Percentiles rank a stretch among this genome's conserved stretches.
Conservation (phyloP, 2,797 vertebrate species). For the Pogonophryne albipinna region DNA sequence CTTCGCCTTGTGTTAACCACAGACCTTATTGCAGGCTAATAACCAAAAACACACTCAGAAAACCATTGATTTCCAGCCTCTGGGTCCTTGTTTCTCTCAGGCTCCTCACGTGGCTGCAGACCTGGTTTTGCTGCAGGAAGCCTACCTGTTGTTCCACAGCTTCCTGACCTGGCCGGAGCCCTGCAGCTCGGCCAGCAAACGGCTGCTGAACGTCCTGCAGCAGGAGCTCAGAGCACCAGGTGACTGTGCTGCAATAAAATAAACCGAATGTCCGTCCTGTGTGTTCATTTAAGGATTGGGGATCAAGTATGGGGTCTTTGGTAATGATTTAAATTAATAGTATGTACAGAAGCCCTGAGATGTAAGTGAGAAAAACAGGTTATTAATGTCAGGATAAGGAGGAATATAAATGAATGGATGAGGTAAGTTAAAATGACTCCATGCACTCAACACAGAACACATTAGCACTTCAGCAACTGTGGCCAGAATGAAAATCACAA, state of each 20-base stretch:
- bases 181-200: constrained; percentile 86
- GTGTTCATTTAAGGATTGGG: neutral
- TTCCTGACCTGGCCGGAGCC: constrained; percentile 93
- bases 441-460: too few species aligned
- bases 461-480: too few species aligned
- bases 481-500: too few species aligned
- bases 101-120: constrained; percentile 85
- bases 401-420: too few species aligned
- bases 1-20: too few species aligned
- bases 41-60: too few species aligned
- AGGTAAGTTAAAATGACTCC: too few species aligned
- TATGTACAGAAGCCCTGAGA: too few species aligned
- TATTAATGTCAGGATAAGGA: too few species aligned
- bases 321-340: neutral
- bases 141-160: constrained; percentile 83
- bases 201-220: constrained; percentile 87
- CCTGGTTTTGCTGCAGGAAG: constrained; percentile 85
- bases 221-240: constrained; percentile 91
- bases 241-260: constrained; percentile 40
- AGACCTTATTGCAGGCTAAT: too few species aligned
- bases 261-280: neutral
- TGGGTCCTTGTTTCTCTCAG: constrained; percentile 63
- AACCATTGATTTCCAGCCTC: too few species aligned
- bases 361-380: too few species aligned
- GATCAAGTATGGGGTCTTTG: neutral